These are phyloP conservation scores for Tokudaia tokunoshimensis DNA, from an alignment of 2,797 vertebrate genomes.

Conservation along the genomic window DNA sequence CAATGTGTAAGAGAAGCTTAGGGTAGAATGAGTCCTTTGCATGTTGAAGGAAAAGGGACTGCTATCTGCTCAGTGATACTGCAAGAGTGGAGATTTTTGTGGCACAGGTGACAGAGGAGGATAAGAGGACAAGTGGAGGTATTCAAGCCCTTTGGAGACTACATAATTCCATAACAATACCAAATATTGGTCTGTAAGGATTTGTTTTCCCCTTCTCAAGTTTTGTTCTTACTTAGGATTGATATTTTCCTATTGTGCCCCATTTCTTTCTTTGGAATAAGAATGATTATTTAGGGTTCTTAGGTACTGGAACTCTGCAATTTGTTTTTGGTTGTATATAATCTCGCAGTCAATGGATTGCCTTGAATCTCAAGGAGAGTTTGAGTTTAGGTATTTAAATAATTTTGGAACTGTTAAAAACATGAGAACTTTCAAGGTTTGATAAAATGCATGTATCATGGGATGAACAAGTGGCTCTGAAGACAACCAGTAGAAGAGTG, in stretches of 20 bases:
- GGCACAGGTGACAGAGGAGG: fast-evolving
- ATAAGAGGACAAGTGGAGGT: no score
- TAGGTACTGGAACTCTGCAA: not conserved
- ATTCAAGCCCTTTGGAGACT: not conserved
- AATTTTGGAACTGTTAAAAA: not conserved
- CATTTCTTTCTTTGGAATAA: not conserved
- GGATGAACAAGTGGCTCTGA: not conserved
- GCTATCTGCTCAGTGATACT: not conserved
- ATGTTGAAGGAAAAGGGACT: no score
- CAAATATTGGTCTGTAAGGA: not conserved
- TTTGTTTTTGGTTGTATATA: not conserved
- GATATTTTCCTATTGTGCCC: not conserved
- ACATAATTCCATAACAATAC: not conserved
- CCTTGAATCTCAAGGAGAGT: not conserved
- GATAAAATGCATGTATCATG: not conserved
- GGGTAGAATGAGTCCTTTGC: not conserved
- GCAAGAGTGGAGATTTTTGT: not conserved
- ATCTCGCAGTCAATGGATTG: not conserved
- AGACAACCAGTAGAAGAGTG: not conserved
- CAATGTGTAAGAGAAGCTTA: not conserved
- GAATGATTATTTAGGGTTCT: not conserved
- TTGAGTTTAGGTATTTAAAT: not conserved
- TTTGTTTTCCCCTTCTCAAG: not conserved
- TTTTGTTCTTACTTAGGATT: not conserved
- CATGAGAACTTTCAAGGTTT: not conserved